A percentile compares a stretch with the other conserved stretches of the same genome.
These are phyloP conservation scores for Trachelus tabidus DNA, from an alignment of 2,888 invertebrate species.

Conservation along the genomic window DNA sequence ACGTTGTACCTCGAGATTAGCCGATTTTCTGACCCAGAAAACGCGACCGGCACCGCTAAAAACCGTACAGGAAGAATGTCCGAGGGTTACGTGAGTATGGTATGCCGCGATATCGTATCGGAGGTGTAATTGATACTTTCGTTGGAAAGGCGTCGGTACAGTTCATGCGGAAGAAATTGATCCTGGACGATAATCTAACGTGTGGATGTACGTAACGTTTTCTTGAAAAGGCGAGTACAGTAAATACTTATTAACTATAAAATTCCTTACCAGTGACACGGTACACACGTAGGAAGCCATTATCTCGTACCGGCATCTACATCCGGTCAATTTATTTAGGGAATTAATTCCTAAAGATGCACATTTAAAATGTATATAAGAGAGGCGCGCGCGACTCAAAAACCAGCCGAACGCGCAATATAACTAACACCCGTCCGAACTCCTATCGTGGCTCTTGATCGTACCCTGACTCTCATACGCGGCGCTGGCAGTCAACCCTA, in stretches of 20 bases:
- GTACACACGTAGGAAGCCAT: not conserved
- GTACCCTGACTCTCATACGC: constrained; percentile 24
- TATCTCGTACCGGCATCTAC: constrained; percentile 26
- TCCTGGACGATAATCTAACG: not conserved
- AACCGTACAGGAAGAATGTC: not conserved
- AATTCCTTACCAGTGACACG: not conserved
- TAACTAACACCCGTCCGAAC: constrained; percentile 31
- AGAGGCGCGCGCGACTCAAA: constrained; percentile 14
- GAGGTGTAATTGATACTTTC: not conserved
- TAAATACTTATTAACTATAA: constrained; percentile 20
- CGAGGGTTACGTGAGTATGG: not conserved
- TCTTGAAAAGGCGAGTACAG: not conserved
- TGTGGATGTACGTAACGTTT: not conserved
- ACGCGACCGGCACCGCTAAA: not conserved
- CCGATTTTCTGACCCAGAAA: not conserved
- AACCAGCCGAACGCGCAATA: constrained; percentile 29
- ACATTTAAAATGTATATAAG: constrained; percentile 27
- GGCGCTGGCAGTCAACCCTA: constrained; percentile 26
- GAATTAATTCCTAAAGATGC: constrained; percentile 29
- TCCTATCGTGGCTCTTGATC: constrained; percentile 41
- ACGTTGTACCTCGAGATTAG: not conserved
- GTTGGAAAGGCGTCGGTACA: not conserved
- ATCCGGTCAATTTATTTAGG: constrained; percentile 35
- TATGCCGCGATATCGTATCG: not conserved
- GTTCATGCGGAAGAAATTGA: not conserved